A percentile compares a stretch with the other conserved stretches of the same genome.
phyloP scores from a whole-genome alignment of 2,113 vertebrate species.

The Austrofundulus limnaeus region DNA sequence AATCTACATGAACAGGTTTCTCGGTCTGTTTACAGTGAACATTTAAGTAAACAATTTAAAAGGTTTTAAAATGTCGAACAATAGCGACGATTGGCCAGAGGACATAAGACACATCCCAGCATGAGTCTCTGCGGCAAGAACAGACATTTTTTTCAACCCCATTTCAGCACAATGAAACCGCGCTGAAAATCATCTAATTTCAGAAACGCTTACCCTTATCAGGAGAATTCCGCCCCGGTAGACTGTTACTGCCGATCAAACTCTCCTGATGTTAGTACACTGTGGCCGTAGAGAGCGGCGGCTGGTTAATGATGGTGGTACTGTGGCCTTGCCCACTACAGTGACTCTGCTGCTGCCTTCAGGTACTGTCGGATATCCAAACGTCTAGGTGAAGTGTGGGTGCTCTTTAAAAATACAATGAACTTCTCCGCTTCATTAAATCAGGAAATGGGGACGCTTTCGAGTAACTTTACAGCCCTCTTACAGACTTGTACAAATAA shows the following conservation, averaged over 20 bases:
- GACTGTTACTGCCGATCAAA: not conserved
- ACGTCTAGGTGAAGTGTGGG: no score
- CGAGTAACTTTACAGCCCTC: no score
- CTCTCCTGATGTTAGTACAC: not conserved
- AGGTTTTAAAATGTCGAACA: not conserved
- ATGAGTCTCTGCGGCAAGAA: conserved; percentile 6
- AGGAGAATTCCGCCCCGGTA: not conserved
- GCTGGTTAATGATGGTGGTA: conserved; percentile 26
- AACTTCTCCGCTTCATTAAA: no score
- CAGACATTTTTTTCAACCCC: no score
- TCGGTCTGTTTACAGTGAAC: no score
- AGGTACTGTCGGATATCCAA: conserved; percentile 12
- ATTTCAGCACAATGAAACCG: not conserved
- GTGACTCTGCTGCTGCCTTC: conserved; percentile 49
- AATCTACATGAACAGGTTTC: not conserved
- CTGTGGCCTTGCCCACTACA: conserved; percentile 1
- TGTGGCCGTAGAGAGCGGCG: conserved; percentile 17
- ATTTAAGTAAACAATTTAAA: not conserved
- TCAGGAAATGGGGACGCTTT: no score
- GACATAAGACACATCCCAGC: conserved; percentile 29
- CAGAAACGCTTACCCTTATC: conserved; percentile 20
- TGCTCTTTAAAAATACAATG: no score
- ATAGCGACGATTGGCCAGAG: not conserved
- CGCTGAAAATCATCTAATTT: not conserved
- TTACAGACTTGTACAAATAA: no score